Percentiles rank a stretch among this genome's conserved stretches.
phyloP scores from a whole-genome alignment of 2,113 vertebrate species.

The Neofelis nebulosa region DNA sequence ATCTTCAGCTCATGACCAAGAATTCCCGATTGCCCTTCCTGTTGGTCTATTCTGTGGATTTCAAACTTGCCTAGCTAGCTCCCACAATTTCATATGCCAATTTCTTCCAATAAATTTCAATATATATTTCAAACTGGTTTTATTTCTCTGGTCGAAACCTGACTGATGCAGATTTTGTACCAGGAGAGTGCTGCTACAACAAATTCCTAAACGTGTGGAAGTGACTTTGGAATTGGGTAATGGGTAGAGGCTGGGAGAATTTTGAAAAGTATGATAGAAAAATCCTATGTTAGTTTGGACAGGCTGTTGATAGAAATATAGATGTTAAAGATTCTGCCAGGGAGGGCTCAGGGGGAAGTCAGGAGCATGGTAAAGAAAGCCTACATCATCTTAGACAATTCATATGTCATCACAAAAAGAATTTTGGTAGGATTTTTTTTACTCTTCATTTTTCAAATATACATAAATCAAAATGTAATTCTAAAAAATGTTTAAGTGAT shows the following conservation, averaged over 20 bases:
- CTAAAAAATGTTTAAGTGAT: conserved; percentile 10
- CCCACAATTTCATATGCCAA: background rate
- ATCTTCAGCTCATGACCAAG: background rate
- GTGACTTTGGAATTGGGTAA: background rate
- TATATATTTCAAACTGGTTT: background rate
- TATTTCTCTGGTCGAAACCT: background rate
- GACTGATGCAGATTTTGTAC: conserved; percentile 30
- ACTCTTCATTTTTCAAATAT: conserved; percentile 28
- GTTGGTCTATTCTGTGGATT: background rate
- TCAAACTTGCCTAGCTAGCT: background rate
- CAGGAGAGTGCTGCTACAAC: background rate
- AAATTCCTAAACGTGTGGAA: background rate
- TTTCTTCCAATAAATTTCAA: conserved; percentile 19
- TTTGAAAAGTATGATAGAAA: background rate
- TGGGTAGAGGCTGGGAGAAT: background rate
- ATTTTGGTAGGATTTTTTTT: background rate
- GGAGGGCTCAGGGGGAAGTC: background rate
- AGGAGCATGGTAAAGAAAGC: background rate
- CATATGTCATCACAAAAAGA: background rate
- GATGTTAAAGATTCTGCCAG: background rate
- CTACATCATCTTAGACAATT: conserved; percentile 2
- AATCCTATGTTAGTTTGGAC: background rate
- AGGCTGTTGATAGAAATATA: background rate
- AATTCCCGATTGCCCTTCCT: background rate
- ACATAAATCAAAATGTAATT: background rate